Evolutionary conservation across 2,888 invertebrate species (phyloP).

Genomic region (Patella caerulea): DNA sequence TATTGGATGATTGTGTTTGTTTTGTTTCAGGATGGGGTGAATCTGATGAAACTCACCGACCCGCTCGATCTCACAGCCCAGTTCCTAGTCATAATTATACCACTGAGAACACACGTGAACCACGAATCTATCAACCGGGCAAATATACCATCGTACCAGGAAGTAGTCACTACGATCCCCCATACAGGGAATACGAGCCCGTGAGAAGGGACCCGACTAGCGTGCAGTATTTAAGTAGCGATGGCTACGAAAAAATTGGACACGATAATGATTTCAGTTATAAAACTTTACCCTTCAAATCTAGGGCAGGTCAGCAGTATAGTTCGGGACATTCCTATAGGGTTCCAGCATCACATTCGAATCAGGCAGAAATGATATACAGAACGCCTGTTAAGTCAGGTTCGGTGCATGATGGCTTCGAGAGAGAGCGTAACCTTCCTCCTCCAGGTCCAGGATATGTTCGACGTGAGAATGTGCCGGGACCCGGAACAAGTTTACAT

Average conservation of each 20-base stretch:
- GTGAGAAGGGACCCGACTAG: background rate
- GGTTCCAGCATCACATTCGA: background rate
- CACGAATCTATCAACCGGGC: background rate
- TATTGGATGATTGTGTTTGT: background rate
- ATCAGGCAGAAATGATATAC: background rate
- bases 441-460: background rate
- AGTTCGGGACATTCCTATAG: background rate
- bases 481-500: background rate
- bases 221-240: slow-evolving; percentile 1
- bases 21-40: slow-evolving; percentile 26
- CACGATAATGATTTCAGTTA: background rate
- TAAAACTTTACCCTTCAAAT: slow-evolving; percentile 2
- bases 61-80: slow-evolving; percentile 14
- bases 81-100: slow-evolving; percentile 12
- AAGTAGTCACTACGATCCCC: background rate
- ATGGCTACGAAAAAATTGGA: background rate
- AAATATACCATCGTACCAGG: background rate
- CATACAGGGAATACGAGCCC: background rate
- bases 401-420: background rate
- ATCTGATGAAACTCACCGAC: slow-evolving; percentile 17
- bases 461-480: background rate
- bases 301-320: background rate
- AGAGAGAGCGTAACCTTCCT: background rate
- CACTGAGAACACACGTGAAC: slow-evolving; percentile 5
- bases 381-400: background rate